Evolutionary conservation across 1,140 invertebrate species (phyloP).

Genomic region (Zophobas atratus): DNA sequence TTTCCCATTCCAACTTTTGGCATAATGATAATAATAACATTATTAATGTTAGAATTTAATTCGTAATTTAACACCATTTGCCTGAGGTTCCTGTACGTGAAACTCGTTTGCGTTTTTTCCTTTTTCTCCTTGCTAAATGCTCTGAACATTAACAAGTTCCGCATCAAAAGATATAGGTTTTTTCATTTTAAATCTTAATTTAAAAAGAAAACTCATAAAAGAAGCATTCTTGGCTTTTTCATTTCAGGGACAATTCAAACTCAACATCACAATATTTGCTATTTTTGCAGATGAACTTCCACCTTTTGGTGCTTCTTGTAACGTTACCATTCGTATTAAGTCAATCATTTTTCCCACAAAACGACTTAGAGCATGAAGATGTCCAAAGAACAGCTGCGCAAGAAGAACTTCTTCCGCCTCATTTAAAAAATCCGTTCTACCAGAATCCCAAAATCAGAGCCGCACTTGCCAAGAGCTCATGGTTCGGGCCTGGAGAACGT

Average conservation of each 20-base stretch:
- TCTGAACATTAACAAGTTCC: too few relatives aligned
- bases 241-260: background rate
- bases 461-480: constrained; percentile 71
- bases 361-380: constrained; percentile 62
- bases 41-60: too few relatives aligned
- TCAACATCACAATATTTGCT: background rate
- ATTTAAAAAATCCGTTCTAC: constrained; percentile 69
- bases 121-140: too few relatives aligned
- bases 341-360: constrained; percentile 2
- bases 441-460: constrained; percentile 67
- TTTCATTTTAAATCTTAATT: background rate
- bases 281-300: constrained; percentile 1
- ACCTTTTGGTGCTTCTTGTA: background rate
- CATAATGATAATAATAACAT: too few relatives aligned
- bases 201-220: background rate
- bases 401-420: constrained; percentile 66
- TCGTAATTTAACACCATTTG: too few relatives aligned
- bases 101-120: too few relatives aligned
- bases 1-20: too few relatives aligned
- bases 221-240: background rate
- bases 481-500: constrained; percentile 73
- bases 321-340: background rate
- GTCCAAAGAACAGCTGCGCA: constrained; percentile 67
- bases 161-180: too few relatives aligned
- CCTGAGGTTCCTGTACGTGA: too few relatives aligned